These are phyloP conservation scores for Drosophila truncata DNA, from an alignment of 1,140 invertebrate genomes.

Conservation along the genomic window DNA sequence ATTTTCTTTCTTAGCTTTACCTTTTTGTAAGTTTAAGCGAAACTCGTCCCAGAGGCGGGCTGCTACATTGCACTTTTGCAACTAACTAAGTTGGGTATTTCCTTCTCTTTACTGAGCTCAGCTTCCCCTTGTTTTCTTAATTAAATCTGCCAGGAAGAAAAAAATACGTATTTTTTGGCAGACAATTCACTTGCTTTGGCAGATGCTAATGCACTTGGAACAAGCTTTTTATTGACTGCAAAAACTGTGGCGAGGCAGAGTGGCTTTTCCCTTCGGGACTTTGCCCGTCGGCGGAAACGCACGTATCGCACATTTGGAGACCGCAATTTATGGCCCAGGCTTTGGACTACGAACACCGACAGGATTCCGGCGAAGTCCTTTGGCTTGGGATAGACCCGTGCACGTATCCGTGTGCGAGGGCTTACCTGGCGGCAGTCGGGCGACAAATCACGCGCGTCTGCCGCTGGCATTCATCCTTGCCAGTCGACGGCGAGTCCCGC, in stretches of 20 bases:
- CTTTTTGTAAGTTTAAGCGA: conserved; percentile 51
- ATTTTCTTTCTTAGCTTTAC: neutral
- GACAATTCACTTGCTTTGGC: conserved; percentile 30
- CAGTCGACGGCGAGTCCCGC: conserved; percentile 13
- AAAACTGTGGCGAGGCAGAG: conserved; percentile 29
- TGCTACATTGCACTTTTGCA: conserved; percentile 13
- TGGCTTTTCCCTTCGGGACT: conserved; percentile 13
- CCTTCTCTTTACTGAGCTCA: neutral
- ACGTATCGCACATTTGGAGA: conserved; percentile 60
- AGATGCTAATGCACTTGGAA: conserved; percentile 63
- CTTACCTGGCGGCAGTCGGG: conserved; percentile 32
- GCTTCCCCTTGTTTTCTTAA: conserved; percentile 37
- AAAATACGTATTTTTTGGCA: conserved; percentile 31
- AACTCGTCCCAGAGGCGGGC: conserved; percentile 32
- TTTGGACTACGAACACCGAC: neutral
- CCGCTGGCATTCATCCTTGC: conserved; percentile 25
- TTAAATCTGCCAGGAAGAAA: conserved; percentile 48
- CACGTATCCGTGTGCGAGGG: conserved; percentile 20
- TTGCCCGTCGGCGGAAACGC: conserved; percentile 15
- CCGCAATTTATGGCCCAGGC: conserved; percentile 62
- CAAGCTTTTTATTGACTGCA: conserved; percentile 47
- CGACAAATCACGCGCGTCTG: conserved; percentile 57
- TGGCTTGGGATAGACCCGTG: conserved; percentile 14
- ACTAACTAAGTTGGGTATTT: conserved; percentile 24
- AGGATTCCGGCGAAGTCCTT: conserved; percentile 2